Evolutionary conservation across 2,888 invertebrate species (phyloP), one percentile per base, ranked within the genome.

Genomic region (Ichneumoninae sp.): DNA sequence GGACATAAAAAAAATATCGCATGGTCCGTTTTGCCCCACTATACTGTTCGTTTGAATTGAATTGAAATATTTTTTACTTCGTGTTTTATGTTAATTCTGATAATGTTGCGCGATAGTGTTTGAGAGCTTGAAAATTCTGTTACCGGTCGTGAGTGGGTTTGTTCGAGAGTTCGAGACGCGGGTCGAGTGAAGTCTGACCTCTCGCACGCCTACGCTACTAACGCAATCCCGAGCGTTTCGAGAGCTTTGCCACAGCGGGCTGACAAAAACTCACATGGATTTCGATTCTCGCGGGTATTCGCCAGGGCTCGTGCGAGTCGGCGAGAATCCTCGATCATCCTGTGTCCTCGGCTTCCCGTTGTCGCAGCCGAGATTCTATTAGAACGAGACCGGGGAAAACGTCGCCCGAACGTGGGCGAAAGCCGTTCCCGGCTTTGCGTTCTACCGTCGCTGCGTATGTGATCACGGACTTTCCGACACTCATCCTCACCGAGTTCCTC

Each of bases 341-440:
- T 6, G 36, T 10, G 16, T 65, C 26, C 50, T 60, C 44, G 44
- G 65, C 36, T 19, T 19, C 26, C 33, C 22, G 36, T 69, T 57
- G 77, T 50, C 70, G 50, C 26, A 33, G 40, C n/a, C 33, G 30
- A 66, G 79, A 80, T 80, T 80, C 57, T 80, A 68, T 80, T 80
- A 68, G 54, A 68, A 30, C 57, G 60, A 10, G 16, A 30, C 22
- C 3, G 57, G 26, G 13, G 30, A 54, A 81, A 76, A 4, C 66
- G 74, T 68, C 47, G 54, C 10, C 47, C 60, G 68, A 81, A 63
- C n/a, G 54, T 52, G 63, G 70, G 50, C 50, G 52, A 81, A 65
- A 76, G 81, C 52, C 76, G 69, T 76, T 76, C 50, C 57, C 57
- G 70, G 70, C 65, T 65, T 65, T 33, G 22, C 65, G 69, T 65